Evolutionary conservation across 30 jellyfish, hydroid and myxozoan genomes (phyloP).

Genomic region (Sanderia malayensis): DNA sequence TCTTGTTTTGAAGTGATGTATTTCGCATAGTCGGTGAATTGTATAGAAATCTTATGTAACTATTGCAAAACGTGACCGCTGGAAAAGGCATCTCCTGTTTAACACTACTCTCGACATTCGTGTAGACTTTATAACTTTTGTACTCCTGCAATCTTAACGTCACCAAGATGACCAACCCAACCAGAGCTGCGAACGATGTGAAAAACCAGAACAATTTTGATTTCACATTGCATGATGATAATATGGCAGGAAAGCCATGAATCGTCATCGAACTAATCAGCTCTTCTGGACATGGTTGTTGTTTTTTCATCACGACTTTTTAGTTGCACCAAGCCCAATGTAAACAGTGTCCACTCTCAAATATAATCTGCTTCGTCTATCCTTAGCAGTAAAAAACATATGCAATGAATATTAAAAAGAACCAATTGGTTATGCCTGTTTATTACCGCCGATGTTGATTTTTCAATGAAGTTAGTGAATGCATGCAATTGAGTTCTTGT

Average conservation of each 20-base stretch:
- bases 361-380: too few species aligned
- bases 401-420: too few species aligned
- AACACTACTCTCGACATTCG: neutral
- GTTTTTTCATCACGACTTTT: neutral
- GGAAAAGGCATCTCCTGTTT: neutral
- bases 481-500: too few species aligned
- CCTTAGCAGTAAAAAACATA: too few species aligned
- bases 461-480: too few species aligned
- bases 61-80: neutral
- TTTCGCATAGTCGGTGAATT: neutral
- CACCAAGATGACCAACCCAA: neutral
- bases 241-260: neutral
- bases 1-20: neutral
- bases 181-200: neutral
- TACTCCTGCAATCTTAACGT: neutral
- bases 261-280: neutral
- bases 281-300: constrained; percentile 16
- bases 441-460: too few species aligned
- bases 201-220: neutral
- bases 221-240: neutral
- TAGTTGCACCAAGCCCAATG: too few species aligned
- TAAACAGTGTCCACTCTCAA: too few species aligned
- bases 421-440: too few species aligned
- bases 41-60: neutral
- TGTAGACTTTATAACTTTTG: neutral